A percentile compares a stretch with the other conserved stretches of the same genome.
Evolutionary conservation across 2,888 invertebrate species (phyloP).

Genomic region (Drosophila picticornis): DNA sequence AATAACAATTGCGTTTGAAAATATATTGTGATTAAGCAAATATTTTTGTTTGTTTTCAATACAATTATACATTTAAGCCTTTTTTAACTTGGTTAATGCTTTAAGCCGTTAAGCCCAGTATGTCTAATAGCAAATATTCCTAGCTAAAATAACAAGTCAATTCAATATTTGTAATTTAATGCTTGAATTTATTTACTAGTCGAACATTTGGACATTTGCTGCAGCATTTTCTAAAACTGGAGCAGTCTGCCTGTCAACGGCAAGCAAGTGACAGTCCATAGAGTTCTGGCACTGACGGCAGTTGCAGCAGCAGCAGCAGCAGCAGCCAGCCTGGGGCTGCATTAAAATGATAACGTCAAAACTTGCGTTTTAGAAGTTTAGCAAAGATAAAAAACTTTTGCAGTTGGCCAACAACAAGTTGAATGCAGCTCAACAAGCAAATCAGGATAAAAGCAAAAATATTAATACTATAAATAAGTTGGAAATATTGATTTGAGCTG

Average conservation of each 20-base stretch:
- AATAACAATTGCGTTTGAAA: not conserved
- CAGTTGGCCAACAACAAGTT: not conserved
- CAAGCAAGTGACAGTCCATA: conserved; percentile 18
- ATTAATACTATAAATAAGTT: conserved; percentile 3
- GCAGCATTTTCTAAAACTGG: conserved; percentile 9
- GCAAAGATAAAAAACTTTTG: conserved; percentile 9
- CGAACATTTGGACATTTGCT: not conserved
- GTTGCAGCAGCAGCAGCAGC: not conserved
- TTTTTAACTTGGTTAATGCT: not conserved
- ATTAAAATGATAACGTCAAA: conserved; percentile 39
- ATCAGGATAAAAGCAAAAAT: not conserved
- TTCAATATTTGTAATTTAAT: not conserved
- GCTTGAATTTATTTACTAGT: not conserved
- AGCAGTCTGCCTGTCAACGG: conserved; percentile 10
- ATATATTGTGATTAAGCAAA: not conserved
- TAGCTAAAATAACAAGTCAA: not conserved
- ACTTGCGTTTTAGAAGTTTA: conserved; percentile 33
- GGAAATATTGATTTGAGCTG: conserved; percentile 4
- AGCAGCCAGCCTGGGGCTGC: conserved; percentile 17
- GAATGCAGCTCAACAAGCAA: conserved; percentile 9
- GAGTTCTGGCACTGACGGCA: not conserved
- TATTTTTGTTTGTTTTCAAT: not conserved
- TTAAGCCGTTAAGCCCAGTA: not conserved
- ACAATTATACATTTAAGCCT: not conserved
- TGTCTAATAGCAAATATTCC: not conserved